Percentiles rank a stretch among this genome's conserved stretches.
phyloP scores from a whole-genome alignment of 2,888 invertebrate species.

The Cataglyphis rosenhaueri region DNA sequence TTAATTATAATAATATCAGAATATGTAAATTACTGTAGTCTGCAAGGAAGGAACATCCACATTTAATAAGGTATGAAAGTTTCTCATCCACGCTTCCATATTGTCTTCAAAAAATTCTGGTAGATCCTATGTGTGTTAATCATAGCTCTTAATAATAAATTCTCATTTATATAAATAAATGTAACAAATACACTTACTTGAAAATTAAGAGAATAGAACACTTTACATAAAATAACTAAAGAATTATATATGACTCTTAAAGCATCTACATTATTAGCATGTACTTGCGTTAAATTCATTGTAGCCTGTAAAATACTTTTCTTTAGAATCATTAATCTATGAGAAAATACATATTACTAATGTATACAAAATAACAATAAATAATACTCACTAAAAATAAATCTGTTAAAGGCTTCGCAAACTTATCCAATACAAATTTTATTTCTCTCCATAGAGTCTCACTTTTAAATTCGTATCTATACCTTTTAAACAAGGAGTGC shows the following conservation, averaged over 20 bases:
- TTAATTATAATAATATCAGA: background rate
- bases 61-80: slow-evolving; percentile 93
- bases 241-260: slow-evolving; percentile 96
- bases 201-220: slow-evolving; percentile 98
- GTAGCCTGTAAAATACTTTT: slow-evolving; percentile 89
- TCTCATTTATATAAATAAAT: background rate
- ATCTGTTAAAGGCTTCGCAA: slow-evolving; percentile 97
- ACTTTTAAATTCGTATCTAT: slow-evolving; percentile 98
- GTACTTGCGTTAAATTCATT: slow-evolving; percentile 92
- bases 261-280: slow-evolving; percentile 92
- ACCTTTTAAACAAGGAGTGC: slow-evolving; percentile 98
- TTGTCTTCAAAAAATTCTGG: slow-evolving; percentile 99
- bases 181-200: slow-evolving; percentile 87
- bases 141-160: slow-evolving; percentile 17
- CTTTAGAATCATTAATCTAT: slow-evolving; percentile 35
- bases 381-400: slow-evolving; percentile 90
- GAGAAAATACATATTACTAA: slow-evolving; percentile 3
- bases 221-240: slow-evolving; percentile 94
- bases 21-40: slow-evolving; percentile 84
- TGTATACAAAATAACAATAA: slow-evolving; percentile 24
- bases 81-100: slow-evolving; percentile 97
- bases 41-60: slow-evolving; percentile 92
- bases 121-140: slow-evolving; percentile 88
- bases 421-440: slow-evolving; percentile 96
- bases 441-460: slow-evolving; percentile 98